phyloP scores from a whole-genome alignment of 2,888 invertebrate species.

The Ptychoptera albimana region DNA sequence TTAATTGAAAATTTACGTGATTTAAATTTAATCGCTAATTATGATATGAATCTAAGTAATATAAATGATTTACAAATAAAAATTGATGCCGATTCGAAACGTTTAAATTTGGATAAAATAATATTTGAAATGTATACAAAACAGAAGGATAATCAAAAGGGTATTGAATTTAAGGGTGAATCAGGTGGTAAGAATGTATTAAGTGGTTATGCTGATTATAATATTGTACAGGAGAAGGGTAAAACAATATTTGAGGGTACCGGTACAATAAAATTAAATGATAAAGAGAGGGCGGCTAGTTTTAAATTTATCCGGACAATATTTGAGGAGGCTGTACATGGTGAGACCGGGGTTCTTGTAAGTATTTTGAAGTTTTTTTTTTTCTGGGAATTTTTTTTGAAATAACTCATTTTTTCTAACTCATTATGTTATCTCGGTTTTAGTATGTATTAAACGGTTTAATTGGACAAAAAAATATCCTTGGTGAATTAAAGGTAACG shows the following conservation, averaged over 20 bases:
- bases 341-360: conserved; percentile 49
- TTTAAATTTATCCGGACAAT: conserved; percentile 56
- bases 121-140: conserved; percentile 46
- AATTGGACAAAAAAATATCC: conserved; percentile 51
- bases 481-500: conserved; percentile 52
- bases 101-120: conserved; percentile 46
- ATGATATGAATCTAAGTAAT: conserved; percentile 38
- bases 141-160: conserved; percentile 39
- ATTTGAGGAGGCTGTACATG: conserved; percentile 38
- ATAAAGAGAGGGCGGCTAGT: conserved; percentile 49
- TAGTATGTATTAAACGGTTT: conserved; percentile 49
- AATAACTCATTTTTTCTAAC: not conserved
- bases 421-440: conserved; percentile 6
- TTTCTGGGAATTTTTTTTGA: not conserved
- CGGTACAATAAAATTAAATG: conserved; percentile 52
- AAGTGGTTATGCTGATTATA: conserved; percentile 55
- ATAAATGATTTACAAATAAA: conserved; percentile 49
- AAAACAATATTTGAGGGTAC: conserved; percentile 60
- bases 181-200: conserved; percentile 44
- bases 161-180: conserved; percentile 44
- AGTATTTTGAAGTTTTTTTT: conserved; percentile 4
- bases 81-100: conserved; percentile 43
- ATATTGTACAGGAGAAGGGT: conserved; percentile 50
- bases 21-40: conserved; percentile 35
- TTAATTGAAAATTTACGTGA: conserved; percentile 37